Percentiles rank a stretch among this genome's conserved stretches.
These are phyloP conservation scores for Andrena bucephala DNA, from an alignment of 2,888 invertebrate species.

Conservation along the genomic window DNA sequence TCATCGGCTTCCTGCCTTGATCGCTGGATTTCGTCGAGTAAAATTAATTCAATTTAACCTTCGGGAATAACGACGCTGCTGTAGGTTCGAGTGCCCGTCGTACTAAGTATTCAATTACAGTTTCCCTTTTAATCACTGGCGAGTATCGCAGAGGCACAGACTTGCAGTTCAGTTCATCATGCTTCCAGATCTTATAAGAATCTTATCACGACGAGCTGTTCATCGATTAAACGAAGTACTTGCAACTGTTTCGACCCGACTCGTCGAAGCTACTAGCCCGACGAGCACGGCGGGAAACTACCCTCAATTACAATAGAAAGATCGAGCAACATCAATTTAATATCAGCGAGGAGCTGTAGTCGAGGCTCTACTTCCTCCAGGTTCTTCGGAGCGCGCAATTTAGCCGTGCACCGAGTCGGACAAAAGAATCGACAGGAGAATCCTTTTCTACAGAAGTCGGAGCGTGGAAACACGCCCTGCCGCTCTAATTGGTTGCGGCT, in stretches of 20 bases:
- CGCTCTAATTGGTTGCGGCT: slow-evolving; percentile 29
- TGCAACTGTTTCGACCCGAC: background rate
- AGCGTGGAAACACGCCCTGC: slow-evolving; percentile 6
- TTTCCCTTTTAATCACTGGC: too few relatives aligned
- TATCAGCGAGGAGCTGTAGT: background rate
- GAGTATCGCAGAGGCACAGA: too few relatives aligned
- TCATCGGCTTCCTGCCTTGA: slow-evolving; percentile 1
- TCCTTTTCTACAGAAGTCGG: slow-evolving; percentile 32
- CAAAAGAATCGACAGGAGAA: slow-evolving; percentile 32
- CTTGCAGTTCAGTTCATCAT: background rate
- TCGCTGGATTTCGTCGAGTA: too few relatives aligned
- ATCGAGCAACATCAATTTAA: slow-evolving; percentile 11
- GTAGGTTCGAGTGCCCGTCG: too few relatives aligned
- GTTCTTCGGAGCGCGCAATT: slow-evolving; percentile 24
- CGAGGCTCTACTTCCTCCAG: background rate
- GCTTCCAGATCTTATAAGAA: background rate
- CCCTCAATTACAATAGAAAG: background rate
- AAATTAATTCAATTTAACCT: background rate
- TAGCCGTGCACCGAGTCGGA: slow-evolving; percentile 3
- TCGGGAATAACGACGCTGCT: background rate
- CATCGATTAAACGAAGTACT: background rate
- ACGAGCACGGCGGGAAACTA: background rate
- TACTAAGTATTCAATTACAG: too few relatives aligned
- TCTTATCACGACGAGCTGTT: background rate
- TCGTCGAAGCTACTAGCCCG: background rate